Evolutionary conservation across 2,888 invertebrate genomes (phyloP), one percentile per base, ranked within the genome.

Genomic region (Leptinotarsa haldemani): DNA sequence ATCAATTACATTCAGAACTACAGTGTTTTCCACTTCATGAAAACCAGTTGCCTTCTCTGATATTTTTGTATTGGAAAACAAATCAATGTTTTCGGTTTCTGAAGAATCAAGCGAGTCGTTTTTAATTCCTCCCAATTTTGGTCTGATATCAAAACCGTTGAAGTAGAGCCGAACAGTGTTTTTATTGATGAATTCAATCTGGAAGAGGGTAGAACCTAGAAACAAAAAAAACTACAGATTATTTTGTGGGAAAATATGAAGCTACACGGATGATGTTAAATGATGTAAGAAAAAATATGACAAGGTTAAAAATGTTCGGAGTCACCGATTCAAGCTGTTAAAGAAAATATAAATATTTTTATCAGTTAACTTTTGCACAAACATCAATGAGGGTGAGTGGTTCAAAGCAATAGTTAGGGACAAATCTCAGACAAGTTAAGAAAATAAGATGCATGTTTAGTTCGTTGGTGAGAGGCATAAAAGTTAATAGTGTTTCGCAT

Each of bases 131-230:
- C 82, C 83, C 65, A 86, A 77, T 18, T 79, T 73, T 3, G 80
- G 71, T 30, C 86, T 79, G 52, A 87, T 82, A 74, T 87, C 86
- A 63, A 73, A 73, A 5, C 82, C 81, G 73, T 84, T 78, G 18
- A 82, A 66, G 75, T 86, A 86, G 18, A 87, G 72, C 30, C 85
- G 77, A 12, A 85, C 83, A 5, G 71, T 73, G 50, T 82, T 79
- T 12, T 82, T 82, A n/a, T 76, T 69, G 46, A 84, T 78, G 68
- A 81, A 78, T 80, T 87, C 86, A 7, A 84, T 80, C 78, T 85
- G 82, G 76, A 85, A 86, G n/a, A 79, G 65, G 5, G 85, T 83
- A 48, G 73, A 48, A 75, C 74, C 81, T 81, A 66, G 30, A 80
- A 73, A 70, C 56, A 61, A 48, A 56, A 52, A 52, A 56, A 56